Evolutionary conservation across 1,140 invertebrate genomes (phyloP).

Genomic region (Portunus trituberculatus): DNA sequence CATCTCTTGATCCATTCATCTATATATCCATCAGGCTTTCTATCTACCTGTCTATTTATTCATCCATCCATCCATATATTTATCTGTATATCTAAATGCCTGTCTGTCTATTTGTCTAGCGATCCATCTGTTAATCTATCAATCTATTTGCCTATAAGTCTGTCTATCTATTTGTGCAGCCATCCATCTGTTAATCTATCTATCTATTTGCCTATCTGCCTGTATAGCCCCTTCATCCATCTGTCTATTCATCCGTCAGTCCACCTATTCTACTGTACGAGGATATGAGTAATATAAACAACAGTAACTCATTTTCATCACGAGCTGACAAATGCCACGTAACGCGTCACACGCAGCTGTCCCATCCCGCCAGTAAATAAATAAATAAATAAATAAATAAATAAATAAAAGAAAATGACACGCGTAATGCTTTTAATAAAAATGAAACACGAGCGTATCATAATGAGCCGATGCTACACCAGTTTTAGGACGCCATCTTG

Average conservation of each 20-base stretch:
- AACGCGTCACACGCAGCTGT: not conserved
- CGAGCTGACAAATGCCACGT: too few relatives aligned
- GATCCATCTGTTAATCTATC: not conserved
- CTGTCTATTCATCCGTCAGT: not conserved
- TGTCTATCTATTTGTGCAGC: not conserved
- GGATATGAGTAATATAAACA: too few relatives aligned
- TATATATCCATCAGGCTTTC: not conserved
- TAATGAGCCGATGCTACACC: too few relatives aligned
- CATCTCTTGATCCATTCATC: not conserved
- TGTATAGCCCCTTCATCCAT: not conserved
- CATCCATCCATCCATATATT: too few relatives aligned
- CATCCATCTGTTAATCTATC: not conserved
- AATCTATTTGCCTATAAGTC: not conserved
- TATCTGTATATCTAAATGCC: not conserved
- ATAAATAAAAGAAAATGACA: not conserved
- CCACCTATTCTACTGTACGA: too few relatives aligned
- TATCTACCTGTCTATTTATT: not conserved
- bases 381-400: not conserved
- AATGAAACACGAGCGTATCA: too few relatives aligned
- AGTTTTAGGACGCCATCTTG: too few relatives aligned
- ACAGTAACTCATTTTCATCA: too few relatives aligned
- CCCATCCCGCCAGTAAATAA: not conserved
- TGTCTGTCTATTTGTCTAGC: too few relatives aligned
- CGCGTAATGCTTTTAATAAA: too few relatives aligned
- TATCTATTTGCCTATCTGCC: not conserved